These are phyloP conservation scores for Dendrocopos noguchii DNA, from an alignment of 2,113 vertebrate genomes.

Conservation along the genomic window DNA sequence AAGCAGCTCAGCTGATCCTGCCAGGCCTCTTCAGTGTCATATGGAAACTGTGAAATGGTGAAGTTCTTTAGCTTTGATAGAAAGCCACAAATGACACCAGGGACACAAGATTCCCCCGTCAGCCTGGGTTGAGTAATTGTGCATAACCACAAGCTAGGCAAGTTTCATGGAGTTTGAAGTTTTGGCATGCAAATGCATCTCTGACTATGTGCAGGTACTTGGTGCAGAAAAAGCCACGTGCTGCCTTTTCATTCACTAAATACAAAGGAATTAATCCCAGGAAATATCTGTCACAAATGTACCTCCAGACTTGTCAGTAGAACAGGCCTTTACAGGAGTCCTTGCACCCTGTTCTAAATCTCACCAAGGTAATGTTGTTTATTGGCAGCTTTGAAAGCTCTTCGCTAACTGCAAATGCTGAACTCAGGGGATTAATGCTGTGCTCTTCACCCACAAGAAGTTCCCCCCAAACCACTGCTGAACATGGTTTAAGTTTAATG, in stretches of 20 bases:
- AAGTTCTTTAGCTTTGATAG: neutral
- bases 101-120: neutral
- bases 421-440: neutral
- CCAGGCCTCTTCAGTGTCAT: neutral
- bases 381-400: neutral
- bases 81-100: slow-evolving; percentile 16
- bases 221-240: neutral
- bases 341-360: neutral
- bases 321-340: neutral
- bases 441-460: neutral
- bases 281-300: neutral
- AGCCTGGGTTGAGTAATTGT: neutral
- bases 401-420: neutral
- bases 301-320: neutral
- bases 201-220: neutral
- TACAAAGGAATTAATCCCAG: neutral
- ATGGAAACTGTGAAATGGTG: neutral
- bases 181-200: neutral
- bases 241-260: neutral
- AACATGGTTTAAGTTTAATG: neutral
- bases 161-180: neutral
- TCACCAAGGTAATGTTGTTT: neutral
- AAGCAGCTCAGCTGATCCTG: neutral
- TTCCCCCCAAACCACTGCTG: neutral
- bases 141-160: neutral